Evolutionary conservation across 2,888 invertebrate genomes (phyloP).

Genomic region (Cheilosia impressa): DNA sequence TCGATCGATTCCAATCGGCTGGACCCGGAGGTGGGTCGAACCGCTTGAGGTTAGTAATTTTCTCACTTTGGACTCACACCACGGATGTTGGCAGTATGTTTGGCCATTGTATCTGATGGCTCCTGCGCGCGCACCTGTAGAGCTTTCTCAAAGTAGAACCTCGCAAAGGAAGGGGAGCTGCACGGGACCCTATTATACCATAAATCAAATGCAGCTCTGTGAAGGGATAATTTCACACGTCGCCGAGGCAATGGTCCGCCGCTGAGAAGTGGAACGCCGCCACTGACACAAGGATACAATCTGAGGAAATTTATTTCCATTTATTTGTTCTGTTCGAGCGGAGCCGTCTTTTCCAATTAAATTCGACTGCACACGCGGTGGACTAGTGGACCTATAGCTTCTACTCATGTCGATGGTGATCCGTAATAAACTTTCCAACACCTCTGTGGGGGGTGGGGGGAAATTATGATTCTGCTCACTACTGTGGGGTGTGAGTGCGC

Average conservation of each 20-base stretch:
- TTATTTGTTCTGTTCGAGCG: conserved; percentile 61
- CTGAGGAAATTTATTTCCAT: conserved; percentile 60
- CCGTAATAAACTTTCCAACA: conserved; percentile 61
- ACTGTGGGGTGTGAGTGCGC: conserved; percentile 11
- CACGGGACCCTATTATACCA: conserved; percentile 71
- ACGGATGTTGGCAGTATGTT: background rate
- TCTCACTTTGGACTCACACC: conserved; percentile 69
- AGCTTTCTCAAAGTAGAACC: conserved; percentile 41
- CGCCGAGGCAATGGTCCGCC: conserved; percentile 25
- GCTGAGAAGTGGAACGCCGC: background rate
- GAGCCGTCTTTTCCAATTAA: conserved; percentile 68
- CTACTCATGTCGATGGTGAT: conserved; percentile 43
- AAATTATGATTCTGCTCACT: conserved; percentile 39
- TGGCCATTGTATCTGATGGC: conserved; percentile 25
- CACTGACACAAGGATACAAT: conserved; percentile 46
- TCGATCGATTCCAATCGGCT: conserved; percentile 61
- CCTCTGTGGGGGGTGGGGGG: background rate
- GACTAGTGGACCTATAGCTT: background rate
- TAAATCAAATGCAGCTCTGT: conserved; percentile 66
- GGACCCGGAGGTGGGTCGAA: conserved; percentile 65
- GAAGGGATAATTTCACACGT: conserved; percentile 70
- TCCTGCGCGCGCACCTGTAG: conserved; percentile 51
- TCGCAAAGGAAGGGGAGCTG: conserved; percentile 8
- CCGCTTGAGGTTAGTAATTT: conserved; percentile 68
- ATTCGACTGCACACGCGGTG: conserved; percentile 53